Conservation (phyloP, 2,888 invertebrate species). For the Drosophila macrospina region DNA sequence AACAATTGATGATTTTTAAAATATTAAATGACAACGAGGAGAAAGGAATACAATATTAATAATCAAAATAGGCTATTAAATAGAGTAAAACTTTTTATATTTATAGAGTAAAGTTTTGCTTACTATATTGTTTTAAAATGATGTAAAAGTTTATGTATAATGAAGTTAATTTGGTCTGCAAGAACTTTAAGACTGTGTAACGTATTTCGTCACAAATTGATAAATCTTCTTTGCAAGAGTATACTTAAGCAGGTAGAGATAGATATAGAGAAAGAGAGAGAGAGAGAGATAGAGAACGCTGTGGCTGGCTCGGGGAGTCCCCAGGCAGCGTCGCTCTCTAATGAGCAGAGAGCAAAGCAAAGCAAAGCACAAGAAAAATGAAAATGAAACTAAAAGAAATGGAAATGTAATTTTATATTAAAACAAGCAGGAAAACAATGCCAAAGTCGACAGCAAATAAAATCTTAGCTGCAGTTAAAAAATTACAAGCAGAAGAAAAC, state of each 20-base stretch:
- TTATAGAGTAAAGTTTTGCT: no score
- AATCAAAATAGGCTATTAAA: no score
- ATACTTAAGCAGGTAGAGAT: not conserved
- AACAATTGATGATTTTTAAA: no score
- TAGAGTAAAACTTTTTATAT: no score
- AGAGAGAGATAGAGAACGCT: not conserved
- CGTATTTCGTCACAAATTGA: not conserved
- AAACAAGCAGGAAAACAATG: conserved; percentile 49
- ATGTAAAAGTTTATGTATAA: no score
- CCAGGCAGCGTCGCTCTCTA: conserved; percentile 11
- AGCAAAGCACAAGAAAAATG: no score
- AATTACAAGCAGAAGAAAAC: not conserved
- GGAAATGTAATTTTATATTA: conserved; percentile 28
- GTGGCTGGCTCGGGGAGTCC: conserved; percentile 12
- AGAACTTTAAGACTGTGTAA: no score
- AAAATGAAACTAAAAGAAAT: not conserved
- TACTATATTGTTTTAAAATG: no score
- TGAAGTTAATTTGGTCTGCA: no score
- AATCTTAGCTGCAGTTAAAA: conserved; percentile 42
- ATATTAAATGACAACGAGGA: no score
- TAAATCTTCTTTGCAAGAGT: not conserved
- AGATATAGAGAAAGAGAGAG: not conserved
- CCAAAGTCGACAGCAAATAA: conserved; percentile 46
- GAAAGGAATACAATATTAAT: no score
- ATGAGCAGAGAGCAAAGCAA: conserved; percentile 22